A percentile compares a stretch with the other conserved stretches of the same genome.
phyloP scores from a whole-genome alignment of 2,797 vertebrate genomes.

The Lindbergichthys nudifrons region DNA sequence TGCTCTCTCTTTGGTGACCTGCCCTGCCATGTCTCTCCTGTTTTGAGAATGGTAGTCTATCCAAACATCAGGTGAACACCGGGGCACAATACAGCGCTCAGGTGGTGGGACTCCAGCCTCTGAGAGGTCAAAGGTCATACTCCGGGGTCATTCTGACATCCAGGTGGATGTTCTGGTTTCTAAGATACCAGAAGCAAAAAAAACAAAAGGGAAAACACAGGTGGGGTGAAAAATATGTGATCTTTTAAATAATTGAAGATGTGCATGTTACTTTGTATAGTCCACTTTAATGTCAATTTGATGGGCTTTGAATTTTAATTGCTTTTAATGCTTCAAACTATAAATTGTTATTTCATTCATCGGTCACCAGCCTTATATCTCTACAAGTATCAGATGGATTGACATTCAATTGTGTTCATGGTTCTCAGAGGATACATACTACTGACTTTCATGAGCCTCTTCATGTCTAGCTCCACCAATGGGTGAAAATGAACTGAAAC shows the following conservation, averaged over 20 bases:
- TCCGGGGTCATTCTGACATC: constrained; percentile 58
- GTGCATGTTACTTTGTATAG: not conserved
- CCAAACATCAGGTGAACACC: constrained; percentile 71
- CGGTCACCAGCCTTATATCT: not conserved
- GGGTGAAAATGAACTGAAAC: not conserved
- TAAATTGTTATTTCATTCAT: not conserved
- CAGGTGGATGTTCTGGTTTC: constrained; percentile 65
- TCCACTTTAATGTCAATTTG: not conserved
- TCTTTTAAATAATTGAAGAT: constrained; percentile 1
- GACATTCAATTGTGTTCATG: too few species aligned
- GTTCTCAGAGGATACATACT: too few species aligned
- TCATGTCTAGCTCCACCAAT: not conserved
- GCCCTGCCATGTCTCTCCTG: constrained; percentile 77
- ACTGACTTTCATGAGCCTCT: not conserved
- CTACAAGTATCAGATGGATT: not conserved
- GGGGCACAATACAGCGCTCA: constrained; percentile 53
- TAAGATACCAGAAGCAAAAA: not conserved
- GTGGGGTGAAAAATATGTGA: constrained; percentile 14
- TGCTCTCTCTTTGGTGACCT: constrained; percentile 73
- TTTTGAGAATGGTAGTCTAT: constrained; percentile 74
- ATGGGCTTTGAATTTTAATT: not conserved
- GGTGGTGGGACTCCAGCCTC: constrained; percentile 53
- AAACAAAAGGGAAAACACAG: constrained; percentile 3
- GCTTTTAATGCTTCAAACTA: not conserved
- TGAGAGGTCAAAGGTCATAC: constrained; percentile 70